Evolutionary conservation across 2,797 vertebrate genomes (phyloP).

Genomic region (Oryzias sinensis): DNA sequence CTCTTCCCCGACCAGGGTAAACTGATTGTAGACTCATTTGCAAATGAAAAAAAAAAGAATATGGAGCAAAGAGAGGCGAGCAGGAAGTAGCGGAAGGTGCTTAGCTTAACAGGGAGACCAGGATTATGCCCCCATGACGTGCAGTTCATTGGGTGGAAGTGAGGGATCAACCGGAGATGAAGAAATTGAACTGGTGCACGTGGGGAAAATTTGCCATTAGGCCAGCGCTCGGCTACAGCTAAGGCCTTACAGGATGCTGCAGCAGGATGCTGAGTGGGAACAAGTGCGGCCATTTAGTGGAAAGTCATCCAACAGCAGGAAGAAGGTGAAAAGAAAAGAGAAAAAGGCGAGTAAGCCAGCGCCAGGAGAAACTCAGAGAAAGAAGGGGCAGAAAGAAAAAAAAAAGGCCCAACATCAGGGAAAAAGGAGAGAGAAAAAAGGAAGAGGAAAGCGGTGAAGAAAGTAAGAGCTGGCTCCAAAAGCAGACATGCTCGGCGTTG

Average conservation of each 20-base stretch:
- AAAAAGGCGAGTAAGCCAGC: slow-evolving; percentile 35
- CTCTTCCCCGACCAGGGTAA: slow-evolving; percentile 76
- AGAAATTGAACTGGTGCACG: slow-evolving; percentile 61
- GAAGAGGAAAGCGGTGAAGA: slow-evolving; percentile 25
- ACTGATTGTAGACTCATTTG: slow-evolving; percentile 84
- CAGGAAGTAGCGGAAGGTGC: slow-evolving; percentile 77
- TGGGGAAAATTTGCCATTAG: slow-evolving; percentile 65
- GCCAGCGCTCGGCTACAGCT: slow-evolving; percentile 21
- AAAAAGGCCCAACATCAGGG: slow-evolving; percentile 28
- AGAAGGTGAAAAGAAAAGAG: slow-evolving; percentile 55
- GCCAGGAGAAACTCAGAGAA: slow-evolving; percentile 31
- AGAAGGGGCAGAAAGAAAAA: slow-evolving; percentile 26
- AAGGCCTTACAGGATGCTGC: slow-evolving; percentile 63
- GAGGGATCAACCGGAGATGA: slow-evolving; percentile 61
- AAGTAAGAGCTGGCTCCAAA: slow-evolving; percentile 78
- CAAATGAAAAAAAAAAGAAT: slow-evolving; percentile 68
- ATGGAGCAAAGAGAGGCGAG: slow-evolving; percentile 64
- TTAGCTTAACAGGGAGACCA: slow-evolving; percentile 73
- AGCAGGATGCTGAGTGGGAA: slow-evolving; percentile 70
- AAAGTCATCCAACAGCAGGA: slow-evolving; percentile 73
- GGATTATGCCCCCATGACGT: slow-evolving; percentile 77
- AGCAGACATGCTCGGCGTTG: slow-evolving; percentile 95
- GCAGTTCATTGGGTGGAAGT: slow-evolving; percentile 66
- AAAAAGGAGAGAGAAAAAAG: slow-evolving; percentile 28
- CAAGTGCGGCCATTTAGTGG: slow-evolving; percentile 56